phyloP scores from a whole-genome alignment of 2,888 invertebrate species.

The Neoaliturus tenellus region DNA sequence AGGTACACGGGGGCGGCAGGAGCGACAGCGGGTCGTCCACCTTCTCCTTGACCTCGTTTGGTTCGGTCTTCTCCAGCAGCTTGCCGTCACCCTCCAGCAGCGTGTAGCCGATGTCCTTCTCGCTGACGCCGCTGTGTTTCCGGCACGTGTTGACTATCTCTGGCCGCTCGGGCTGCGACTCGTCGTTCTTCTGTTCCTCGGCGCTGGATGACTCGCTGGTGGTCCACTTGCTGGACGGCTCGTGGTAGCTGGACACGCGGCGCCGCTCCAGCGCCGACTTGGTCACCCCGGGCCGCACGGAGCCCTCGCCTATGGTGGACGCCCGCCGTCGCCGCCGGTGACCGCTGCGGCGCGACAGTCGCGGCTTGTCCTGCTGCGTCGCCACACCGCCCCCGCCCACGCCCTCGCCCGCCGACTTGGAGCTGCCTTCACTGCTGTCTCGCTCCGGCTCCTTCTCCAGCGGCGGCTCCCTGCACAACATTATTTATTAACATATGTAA shows the following conservation, averaged over 20 bases:
- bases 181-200: constrained; percentile 55
- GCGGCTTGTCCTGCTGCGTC: constrained; percentile 26
- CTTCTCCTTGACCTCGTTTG: neutral
- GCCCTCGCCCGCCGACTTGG: constrained; percentile 55
- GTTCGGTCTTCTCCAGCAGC: neutral
- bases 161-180: constrained; percentile 59
- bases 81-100: constrained; percentile 22
- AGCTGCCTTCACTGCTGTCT: constrained; percentile 52
- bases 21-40: constrained; percentile 69
- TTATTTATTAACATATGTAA: no score
- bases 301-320: constrained; percentile 75
- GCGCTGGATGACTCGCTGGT: constrained; percentile 62
- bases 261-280: constrained; percentile 69
- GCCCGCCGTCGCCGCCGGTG: constrained; percentile 71
- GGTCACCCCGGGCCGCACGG: constrained; percentile 70
- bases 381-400: neutral
- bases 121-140: constrained; percentile 55
- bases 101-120: constrained; percentile 48
- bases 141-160: constrained; percentile 36
- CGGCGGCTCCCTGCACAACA: constrained; percentile 18
- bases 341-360: constrained; percentile 69
- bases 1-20: constrained; percentile 86
- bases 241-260: constrained; percentile 75
- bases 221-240: constrained; percentile 68
- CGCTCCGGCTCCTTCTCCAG: constrained; percentile 30